These are phyloP conservation scores for Gasterosteus aculeatus DNA, from an alignment of 2,113 vertebrate genomes.

Conservation along the genomic window DNA sequence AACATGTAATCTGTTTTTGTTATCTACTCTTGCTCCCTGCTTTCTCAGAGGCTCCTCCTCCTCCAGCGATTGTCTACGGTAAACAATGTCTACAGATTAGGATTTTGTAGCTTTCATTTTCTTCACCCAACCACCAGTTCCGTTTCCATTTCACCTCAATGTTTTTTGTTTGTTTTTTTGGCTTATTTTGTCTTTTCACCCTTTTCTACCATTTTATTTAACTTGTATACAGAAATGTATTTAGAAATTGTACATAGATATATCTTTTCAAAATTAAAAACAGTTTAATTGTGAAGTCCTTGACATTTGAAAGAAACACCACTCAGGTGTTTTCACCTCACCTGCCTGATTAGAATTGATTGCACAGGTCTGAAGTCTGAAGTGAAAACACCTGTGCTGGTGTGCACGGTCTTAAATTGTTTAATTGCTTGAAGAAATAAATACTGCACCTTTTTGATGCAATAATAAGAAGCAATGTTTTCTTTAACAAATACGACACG, in stretches of 20 bases:
- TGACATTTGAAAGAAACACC: neutral
- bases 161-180: constrained; percentile 6
- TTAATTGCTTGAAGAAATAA: neutral
- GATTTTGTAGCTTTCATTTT: constrained; percentile 41
- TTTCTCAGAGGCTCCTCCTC: constrained; percentile 94
- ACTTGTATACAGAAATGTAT: neutral
- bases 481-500: neutral
- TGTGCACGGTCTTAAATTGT: neutral
- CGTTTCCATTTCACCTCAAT: constrained; percentile 6
- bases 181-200: neutral
- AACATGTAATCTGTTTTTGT: constrained; percentile 71
- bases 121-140: neutral
- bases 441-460: neutral
- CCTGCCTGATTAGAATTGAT: neutral
- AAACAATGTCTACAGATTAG: constrained; percentile 78
- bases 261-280: neutral
- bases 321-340: constrained; percentile 10
- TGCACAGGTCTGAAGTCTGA: neutral
- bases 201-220: neutral
- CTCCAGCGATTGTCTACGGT: constrained; percentile 95
- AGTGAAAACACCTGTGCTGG: constrained; percentile 15
- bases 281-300: neutral
- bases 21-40: constrained; percentile 83
- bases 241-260: no score
- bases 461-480: neutral